Evolutionary conservation across 2,113 vertebrate species (phyloP).

Genomic region (Archilochus colubris): DNA sequence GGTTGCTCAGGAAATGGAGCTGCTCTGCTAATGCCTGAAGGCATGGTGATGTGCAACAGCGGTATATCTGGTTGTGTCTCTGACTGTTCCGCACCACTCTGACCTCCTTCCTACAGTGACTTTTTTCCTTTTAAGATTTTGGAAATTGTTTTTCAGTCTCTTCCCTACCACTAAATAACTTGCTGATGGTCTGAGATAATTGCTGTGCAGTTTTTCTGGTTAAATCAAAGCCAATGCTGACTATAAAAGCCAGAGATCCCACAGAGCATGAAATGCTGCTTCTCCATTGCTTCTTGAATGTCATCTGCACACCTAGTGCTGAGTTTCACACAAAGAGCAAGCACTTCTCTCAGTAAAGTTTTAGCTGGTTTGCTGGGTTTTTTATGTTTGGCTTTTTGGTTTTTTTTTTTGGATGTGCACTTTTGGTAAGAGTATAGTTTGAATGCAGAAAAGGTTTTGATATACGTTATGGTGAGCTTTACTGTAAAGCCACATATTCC

Average conservation of each 20-base stretch:
- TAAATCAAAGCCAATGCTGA: not conserved
- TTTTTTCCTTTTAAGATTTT: not conserved
- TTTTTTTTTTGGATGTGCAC: not conserved
- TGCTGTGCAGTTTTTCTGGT: not conserved
- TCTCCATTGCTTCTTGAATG: not conserved
- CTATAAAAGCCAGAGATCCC: not conserved
- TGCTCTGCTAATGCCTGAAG: not conserved
- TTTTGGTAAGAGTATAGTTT: not conserved
- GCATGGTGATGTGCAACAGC: accelerated
- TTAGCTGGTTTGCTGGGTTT: not conserved
- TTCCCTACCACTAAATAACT: not conserved
- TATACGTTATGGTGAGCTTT: not conserved
- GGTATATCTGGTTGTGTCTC: not conserved
- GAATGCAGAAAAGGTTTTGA: not conserved
- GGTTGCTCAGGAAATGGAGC: not conserved
- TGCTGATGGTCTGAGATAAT: not conserved
- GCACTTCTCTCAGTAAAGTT: not conserved
- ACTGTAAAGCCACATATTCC: not conserved
- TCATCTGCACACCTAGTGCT: not conserved
- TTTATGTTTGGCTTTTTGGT: too few relatives aligned
- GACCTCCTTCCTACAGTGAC: not conserved
- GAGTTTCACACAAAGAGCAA: not conserved
- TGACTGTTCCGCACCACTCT: not conserved
- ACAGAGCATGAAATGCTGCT: not conserved
- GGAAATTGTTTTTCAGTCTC: not conserved